Evolutionary conservation across 2,113 vertebrate species (phyloP).

Genomic region (Circaetus cinerascens): DNA sequence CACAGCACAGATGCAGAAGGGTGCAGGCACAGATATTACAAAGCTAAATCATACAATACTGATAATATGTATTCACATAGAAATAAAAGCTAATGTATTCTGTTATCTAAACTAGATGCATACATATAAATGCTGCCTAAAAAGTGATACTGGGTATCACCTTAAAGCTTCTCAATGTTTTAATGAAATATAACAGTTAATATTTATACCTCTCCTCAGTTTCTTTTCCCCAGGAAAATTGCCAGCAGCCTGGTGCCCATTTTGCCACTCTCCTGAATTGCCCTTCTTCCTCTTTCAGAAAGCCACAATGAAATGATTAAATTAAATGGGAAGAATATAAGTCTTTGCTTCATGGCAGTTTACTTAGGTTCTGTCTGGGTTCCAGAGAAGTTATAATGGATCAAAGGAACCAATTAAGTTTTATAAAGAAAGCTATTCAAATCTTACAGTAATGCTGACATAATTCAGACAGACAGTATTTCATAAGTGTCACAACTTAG

Average conservation of each 20-base stretch:
- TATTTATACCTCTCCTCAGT: not conserved
- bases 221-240: not conserved
- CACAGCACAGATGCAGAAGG: not conserved
- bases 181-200: not conserved
- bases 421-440: slow-evolving; percentile 3
- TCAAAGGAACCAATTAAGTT: slow-evolving; percentile 16
- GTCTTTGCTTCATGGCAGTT: not conserved
- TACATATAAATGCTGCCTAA: not conserved
- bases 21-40: not conserved
- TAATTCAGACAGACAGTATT: not conserved
- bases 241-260: not conserved
- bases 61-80: not conserved
- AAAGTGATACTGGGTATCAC: not conserved
- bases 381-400: not conserved
- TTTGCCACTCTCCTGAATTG: not conserved
- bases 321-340: not conserved
- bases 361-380: not conserved
- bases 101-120: not conserved
- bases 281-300: not conserved
- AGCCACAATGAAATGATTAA: not conserved
- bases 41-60: not conserved
- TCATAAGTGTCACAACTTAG: not conserved
- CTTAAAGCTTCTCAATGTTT: not conserved
- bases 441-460: not conserved
- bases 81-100: not conserved